phyloP scores from a whole-genome alignment of 2,113 vertebrate genomes.

The Pseudorectes ferrugineus region DNA sequence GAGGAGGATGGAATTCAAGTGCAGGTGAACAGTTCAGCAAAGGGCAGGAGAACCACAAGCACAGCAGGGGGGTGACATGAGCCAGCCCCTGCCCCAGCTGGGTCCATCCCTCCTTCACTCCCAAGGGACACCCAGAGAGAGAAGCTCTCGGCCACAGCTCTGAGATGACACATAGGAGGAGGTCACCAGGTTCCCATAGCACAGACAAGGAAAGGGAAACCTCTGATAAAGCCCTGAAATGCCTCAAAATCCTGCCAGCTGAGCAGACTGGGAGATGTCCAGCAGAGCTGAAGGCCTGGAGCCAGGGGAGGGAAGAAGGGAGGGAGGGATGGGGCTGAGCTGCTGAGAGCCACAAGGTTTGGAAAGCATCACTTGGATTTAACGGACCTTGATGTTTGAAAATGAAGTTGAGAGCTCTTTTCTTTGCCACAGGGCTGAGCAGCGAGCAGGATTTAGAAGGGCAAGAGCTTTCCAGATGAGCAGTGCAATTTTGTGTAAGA shows the following conservation, averaged over 20 bases:
- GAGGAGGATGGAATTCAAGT: too few relatives aligned
- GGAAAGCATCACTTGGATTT: background rate
- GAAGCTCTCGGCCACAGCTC: background rate
- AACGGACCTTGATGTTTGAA: background rate
- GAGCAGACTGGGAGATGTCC: background rate
- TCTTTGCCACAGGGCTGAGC: background rate
- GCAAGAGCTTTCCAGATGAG: background rate
- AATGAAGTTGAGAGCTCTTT: background rate
- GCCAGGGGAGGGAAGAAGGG: background rate
- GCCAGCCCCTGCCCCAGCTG: background rate
- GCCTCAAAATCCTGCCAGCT: background rate
- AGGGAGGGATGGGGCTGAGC: background rate
- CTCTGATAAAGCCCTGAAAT: background rate
- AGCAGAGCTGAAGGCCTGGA: background rate
- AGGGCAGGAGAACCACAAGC: background rate
- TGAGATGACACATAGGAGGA: rapidly evolving
- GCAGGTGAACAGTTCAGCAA: background rate
- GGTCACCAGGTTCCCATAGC: rapidly evolving
- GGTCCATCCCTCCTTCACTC: rapidly evolving
- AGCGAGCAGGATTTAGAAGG: background rate
- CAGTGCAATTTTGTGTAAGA: background rate
- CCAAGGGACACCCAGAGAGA: background rate
- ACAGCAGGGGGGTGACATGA: background rate
- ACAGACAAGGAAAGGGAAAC: background rate
- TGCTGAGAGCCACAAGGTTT: background rate